Evolutionary conservation across 2,888 invertebrate species (phyloP).

Genomic region (Mesorhabditis belari): DNA sequence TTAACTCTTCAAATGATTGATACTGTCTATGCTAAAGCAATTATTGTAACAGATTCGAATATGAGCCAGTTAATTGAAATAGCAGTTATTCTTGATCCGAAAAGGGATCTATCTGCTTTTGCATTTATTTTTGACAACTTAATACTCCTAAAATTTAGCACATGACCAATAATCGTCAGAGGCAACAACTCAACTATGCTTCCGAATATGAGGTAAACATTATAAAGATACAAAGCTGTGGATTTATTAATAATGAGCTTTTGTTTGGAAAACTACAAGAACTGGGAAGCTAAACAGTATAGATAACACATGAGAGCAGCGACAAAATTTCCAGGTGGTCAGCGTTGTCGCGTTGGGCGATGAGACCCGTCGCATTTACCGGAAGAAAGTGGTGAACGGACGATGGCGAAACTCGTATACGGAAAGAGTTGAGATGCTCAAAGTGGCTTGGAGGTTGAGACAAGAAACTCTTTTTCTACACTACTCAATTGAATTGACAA

Average conservation of each 20-base stretch:
- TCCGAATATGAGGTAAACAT: no score
- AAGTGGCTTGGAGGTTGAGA: not conserved
- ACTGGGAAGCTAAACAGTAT: not conserved
- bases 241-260: not conserved
- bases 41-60: no score
- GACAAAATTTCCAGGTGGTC: no score
- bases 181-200: no score
- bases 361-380: no score
- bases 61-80: no score
- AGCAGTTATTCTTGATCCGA: no score
- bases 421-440: not conserved
- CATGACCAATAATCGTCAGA: no score
- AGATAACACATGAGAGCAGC: not conserved
- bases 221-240: not conserved
- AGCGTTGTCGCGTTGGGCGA: no score
- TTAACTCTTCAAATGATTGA: not conserved
- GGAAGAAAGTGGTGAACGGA: no score
- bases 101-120: not conserved
- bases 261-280: not conserved
- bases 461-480: no score
- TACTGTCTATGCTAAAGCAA: not conserved
- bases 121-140: not conserved
- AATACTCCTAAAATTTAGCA: not conserved
- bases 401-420: not conserved
- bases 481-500: no score